These are phyloP conservation scores for Anolis carolinensis DNA, from an alignment of 2,113 vertebrate genomes.

Conservation along the genomic window DNA sequence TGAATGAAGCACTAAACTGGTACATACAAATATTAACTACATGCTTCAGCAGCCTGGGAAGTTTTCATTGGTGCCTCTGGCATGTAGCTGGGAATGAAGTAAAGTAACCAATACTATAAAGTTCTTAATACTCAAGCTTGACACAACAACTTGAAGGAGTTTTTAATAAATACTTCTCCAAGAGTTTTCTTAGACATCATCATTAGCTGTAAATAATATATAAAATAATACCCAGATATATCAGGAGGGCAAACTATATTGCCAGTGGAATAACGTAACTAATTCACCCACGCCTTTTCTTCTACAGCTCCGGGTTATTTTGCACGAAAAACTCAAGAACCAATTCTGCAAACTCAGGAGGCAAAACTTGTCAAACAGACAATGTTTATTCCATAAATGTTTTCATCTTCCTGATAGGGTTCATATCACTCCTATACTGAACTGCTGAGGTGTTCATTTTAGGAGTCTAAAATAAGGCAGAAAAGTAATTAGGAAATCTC, in stretches of 20 bases:
- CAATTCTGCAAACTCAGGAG: conserved; percentile 1
- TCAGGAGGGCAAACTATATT: conserved; percentile 24
- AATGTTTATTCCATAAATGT: background rate
- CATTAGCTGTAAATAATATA: conserved; percentile 32
- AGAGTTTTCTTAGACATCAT: conserved; percentile 16
- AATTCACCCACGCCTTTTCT: too few relatives aligned
- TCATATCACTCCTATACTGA: background rate
- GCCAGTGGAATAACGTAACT: background rate
- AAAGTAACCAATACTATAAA: conserved; percentile 35
- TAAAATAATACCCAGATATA: conserved; percentile 6
- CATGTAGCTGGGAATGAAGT: conserved; percentile 42
- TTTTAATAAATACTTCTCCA: conserved; percentile 16
- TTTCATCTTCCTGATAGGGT: conserved; percentile 14
- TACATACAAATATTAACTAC: conserved; percentile 65
- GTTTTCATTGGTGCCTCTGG: conserved; percentile 10
- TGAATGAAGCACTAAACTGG: conserved; percentile 56
- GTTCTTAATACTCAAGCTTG: conserved; percentile 42
- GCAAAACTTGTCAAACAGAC: conserved; percentile 28
- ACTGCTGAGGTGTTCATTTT: background rate
- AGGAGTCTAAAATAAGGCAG: fast-evolving
- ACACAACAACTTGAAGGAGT: conserved; percentile 29
- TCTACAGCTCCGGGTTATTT: too few relatives aligned
- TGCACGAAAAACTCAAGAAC: too few relatives aligned
- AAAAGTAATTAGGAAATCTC: background rate
- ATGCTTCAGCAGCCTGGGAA: conserved; percentile 47